Conservation (phyloP, 2,113 vertebrate species). For the Motacilla tschutschensis region DNA sequence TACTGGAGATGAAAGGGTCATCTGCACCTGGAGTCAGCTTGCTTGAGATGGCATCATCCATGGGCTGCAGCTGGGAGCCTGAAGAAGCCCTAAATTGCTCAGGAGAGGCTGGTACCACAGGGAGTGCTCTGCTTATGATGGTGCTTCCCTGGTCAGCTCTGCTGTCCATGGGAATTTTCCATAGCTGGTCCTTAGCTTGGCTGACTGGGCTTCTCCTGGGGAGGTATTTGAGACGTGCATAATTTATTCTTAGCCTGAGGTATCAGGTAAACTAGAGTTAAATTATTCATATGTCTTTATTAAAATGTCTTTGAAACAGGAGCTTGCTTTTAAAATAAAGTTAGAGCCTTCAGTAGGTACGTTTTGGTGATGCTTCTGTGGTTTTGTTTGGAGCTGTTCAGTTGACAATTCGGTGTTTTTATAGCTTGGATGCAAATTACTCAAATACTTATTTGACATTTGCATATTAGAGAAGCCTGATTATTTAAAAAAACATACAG, state of each 20-base stretch:
- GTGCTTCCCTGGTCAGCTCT: not conserved
- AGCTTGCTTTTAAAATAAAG: not conserved
- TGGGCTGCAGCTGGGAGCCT: not conserved
- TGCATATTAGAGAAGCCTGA: not conserved
- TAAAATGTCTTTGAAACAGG: not conserved
- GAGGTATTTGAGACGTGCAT: not conserved
- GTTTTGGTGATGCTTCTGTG: not conserved
- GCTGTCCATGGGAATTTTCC: not conserved
- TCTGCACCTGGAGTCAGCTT: not conserved
- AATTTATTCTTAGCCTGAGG: not conserved
- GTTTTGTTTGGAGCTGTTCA: not conserved
- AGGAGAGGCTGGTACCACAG: not conserved
- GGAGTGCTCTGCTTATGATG: not conserved
- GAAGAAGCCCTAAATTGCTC: not conserved
- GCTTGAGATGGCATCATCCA: not conserved
- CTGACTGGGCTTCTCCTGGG: not conserved
- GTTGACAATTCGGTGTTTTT: not conserved
- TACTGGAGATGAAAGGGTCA: not conserved
- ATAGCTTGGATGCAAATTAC: not conserved
- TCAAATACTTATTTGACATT: not conserved
- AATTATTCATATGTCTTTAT: not conserved
- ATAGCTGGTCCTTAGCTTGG: not conserved
- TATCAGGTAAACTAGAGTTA: not conserved
- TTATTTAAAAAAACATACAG: not conserved
- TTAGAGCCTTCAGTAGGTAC: not conserved